Percentiles rank a stretch among this genome's conserved stretches.
These are phyloP conservation scores for Polydrusus tereticollis DNA, from an alignment of 2,888 invertebrate genomes.

Conservation along the genomic window DNA sequence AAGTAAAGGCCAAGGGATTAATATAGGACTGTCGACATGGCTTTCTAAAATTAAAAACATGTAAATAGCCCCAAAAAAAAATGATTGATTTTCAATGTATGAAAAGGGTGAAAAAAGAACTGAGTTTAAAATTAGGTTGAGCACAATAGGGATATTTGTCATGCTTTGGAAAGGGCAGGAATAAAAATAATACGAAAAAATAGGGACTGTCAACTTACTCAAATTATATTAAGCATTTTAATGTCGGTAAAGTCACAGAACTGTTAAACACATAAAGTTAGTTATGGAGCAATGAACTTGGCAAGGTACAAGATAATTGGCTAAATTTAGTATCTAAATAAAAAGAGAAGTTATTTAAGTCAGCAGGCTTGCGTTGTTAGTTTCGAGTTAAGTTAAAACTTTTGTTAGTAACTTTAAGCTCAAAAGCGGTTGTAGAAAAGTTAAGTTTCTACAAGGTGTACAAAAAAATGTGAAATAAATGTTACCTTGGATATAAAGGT, in stretches of 20 bases:
- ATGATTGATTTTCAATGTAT: slow-evolving; percentile 28
- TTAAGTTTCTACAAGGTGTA: too few relatives aligned
- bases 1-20: slow-evolving; percentile 22
- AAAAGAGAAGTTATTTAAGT: neutral
- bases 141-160: neutral
- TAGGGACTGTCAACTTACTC: neutral
- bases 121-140: neutral
- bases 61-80: slow-evolving; percentile 37
- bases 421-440: too few relatives aligned
- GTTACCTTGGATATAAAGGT: slow-evolving; percentile 81
- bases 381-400: neutral
- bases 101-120: slow-evolving; percentile 4
- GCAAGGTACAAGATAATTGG: slow-evolving; percentile 8
- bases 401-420: too few relatives aligned
- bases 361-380: neutral
- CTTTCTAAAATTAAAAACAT: slow-evolving; percentile 24
- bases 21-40: slow-evolving; percentile 3
- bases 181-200: too few relatives aligned
- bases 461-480: neutral
- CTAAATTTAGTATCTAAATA: slow-evolving; percentile 11
- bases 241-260: neutral
- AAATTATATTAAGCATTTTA: too few relatives aligned
- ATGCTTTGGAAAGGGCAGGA: neutral
- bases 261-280: neutral
- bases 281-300: slow-evolving; percentile 14